Base-by-base conservation (phyloP, 2,888 invertebrate genomes). In the Eupelmus urozonus region DNA sequence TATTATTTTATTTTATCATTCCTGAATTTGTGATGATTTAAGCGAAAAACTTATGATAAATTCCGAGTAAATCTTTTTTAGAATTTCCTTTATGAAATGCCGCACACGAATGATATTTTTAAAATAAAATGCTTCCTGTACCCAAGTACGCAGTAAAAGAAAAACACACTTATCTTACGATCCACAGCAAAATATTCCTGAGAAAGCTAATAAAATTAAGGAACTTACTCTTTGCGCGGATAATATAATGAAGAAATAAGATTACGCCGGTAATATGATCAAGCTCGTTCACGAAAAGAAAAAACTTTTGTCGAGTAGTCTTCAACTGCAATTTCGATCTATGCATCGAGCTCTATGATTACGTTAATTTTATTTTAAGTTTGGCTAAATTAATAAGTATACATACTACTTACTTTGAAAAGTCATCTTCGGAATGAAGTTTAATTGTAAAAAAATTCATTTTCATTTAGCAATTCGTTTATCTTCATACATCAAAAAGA, bases 331-430 rank as follows among this genome's bases (percentile, higher is more conserved):
- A 60, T 60, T 70, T 67, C 23, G 9, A 7, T 45, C 16, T 45
- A 25, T n/a, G 16, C 16, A 45, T 9, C 49, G 16, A 60, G 23
- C 20, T 18, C 55, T 25, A 27, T 29, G 11, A 59, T 49, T 27
- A 60, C 45, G 23, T 57, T 49, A 11, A 51, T 71, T 71, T 34
- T 18, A 59, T 70, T 65, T 45, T 49, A 42, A 63, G 25, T 63
- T 0, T 18, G 13, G 45, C 11, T 40, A 34, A 20, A 60, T 40
- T 40, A 60, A 63, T 63, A 45, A 63, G 3, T 42, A 2, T 34
- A 45, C 45, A 16, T 45, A 45, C 2, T 45, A 9, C 9, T 45
- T 45, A 45, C 13, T 13, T 7, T 45, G 16, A 45, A 45, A 45
- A 45, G 16, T 45, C 4, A 45, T 45, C 45, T 45, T 45, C 16